Evolutionary conservation across 2,797 vertebrate species (phyloP), one percentile per base, ranked within the genome.

Genomic region (Momotus momota): DNA sequence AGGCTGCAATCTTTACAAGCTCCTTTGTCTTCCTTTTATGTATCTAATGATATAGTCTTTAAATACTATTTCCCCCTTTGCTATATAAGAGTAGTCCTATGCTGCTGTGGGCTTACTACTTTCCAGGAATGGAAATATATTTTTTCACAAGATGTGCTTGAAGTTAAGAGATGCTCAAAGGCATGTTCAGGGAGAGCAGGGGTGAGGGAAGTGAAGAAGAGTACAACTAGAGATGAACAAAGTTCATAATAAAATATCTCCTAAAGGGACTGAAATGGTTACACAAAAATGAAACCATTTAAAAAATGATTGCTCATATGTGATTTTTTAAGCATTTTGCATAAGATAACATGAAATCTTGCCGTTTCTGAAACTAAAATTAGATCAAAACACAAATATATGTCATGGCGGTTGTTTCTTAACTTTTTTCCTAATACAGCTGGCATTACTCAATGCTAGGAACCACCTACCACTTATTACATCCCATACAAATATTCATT

Each of bases 321-420:
- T 35, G 1, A 38, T 51, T 62, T 71, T 71, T 29, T 4, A 64
- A 78, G 19, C 7, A 18, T 62, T 77, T 84, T 62, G 51, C 20
- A 43, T 4, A 35, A 51, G 41, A 35, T 45, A 61, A 40, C 12
- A 51, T 60, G 31, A 58, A 62, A 57, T 62, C 31, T 54, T 25
- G 26, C 23, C 61, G 18, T n/a, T 70, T 87, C 23, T 43, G 38
- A 71, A 65, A 74, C 23, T 43, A 74, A 70, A 65, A 54, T 49
- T 54, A 60, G 17, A 49, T 38, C 3, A 60, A 84, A 74, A 65
- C 8, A 49, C 4, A 38, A 45, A 80, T 25, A 49, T 43, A 13
- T 22, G 22, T 17, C 20, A 0, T 27, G 1, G 2, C 19, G 9
- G 9, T 15, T 17, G 8, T 2, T 52, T 88, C 57, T 69, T 7